phyloP scores from a whole-genome alignment of 2,797 vertebrate genomes.

The Yasuhikotakia modesta region DNA sequence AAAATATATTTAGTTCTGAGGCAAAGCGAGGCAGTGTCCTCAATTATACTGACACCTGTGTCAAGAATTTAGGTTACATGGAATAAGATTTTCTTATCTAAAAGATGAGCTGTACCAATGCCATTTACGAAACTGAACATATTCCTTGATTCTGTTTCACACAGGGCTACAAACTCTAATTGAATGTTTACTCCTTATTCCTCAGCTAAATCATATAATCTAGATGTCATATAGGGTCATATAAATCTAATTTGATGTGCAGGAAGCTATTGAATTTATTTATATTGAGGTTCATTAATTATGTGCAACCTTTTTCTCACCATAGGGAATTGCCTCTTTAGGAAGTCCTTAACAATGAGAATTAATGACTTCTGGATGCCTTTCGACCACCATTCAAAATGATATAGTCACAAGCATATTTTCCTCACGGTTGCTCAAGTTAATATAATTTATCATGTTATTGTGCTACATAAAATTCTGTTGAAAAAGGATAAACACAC shows the following conservation, averaged over 20 bases:
- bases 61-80: neutral
- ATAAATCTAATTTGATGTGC: neutral
- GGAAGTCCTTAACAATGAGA: constrained; percentile 41
- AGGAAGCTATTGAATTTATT: constrained; percentile 13
- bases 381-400: constrained; percentile 42
- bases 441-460: constrained; percentile 64
- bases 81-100: neutral
- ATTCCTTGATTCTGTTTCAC: neutral
- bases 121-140: neutral
- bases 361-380: constrained; percentile 26
- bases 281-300: neutral
- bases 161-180: neutral
- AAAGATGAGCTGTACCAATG: neutral
- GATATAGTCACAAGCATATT: constrained; percentile 55
- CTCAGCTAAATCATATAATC: no score
- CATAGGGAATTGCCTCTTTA: constrained; percentile 1
- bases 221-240: no score
- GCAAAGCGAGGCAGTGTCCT: neutral
- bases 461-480: constrained; percentile 50
- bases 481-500: constrained; percentile 53
- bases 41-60: neutral
- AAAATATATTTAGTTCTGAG: neutral
- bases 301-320: neutral
- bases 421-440: constrained; percentile 52
- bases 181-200: neutral